Evolutionary conservation across 2,888 invertebrate genomes (phyloP).

Genomic region (Scaptomyza caliginosa): DNA sequence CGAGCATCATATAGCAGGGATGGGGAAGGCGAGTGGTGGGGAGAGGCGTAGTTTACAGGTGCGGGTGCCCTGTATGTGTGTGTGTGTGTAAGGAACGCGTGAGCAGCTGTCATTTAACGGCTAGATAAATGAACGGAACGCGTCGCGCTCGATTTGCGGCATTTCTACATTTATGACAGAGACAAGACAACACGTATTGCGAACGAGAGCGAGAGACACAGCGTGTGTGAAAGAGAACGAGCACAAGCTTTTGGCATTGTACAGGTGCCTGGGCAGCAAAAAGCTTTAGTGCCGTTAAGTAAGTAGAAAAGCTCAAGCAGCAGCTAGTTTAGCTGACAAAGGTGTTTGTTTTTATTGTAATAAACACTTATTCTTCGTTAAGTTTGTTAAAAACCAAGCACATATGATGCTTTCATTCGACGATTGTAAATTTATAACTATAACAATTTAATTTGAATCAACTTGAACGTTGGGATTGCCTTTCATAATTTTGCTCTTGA

Average conservation of each 20-base stretch:
- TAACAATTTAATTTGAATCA: not conserved
- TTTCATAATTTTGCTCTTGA: not conserved
- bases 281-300: not conserved
- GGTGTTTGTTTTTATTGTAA: not conserved
- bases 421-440: not conserved
- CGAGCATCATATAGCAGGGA: too few species aligned
- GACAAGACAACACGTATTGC: not conserved
- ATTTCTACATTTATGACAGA: slow-evolving; percentile 5
- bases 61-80: slow-evolving; percentile 9
- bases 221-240: not conserved
- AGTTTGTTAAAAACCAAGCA: not conserved
- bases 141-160: slow-evolving; percentile 37
- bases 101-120: slow-evolving; percentile 54
- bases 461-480: not conserved
- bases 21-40: too few species aligned
- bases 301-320: not conserved
- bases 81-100: slow-evolving; percentile 22
- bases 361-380: not conserved
- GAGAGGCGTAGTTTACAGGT: slow-evolving; percentile 23
- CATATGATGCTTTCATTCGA: not conserved
- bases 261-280: not conserved
- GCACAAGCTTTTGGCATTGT: not conserved
- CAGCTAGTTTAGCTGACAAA: not conserved
- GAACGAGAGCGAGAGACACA: not conserved
- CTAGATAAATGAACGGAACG: slow-evolving; percentile 66